These are phyloP conservation scores for Vesta saturnalis DNA, from an alignment of 2,888 invertebrate genomes.

Conservation along the genomic window DNA sequence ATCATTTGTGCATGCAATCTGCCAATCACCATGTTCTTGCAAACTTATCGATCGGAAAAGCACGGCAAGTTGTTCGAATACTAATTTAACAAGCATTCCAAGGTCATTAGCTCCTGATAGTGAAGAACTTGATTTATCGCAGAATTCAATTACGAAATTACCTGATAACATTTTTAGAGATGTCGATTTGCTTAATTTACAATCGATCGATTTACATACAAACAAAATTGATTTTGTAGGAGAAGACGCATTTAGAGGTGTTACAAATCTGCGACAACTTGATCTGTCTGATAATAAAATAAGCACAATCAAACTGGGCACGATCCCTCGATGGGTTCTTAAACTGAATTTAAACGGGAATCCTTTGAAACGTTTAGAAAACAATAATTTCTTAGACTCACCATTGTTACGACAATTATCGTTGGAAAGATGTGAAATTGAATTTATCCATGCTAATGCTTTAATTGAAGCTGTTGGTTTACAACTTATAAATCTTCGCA, in stretches of 20 bases:
- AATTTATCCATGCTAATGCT: constrained; percentile 8
- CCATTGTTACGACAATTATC: background rate
- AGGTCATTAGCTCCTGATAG: constrained; percentile 4
- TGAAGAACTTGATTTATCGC: constrained; percentile 11
- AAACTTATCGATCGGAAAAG: background rate
- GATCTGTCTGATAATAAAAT: constrained; percentile 15
- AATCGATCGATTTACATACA: background rate
- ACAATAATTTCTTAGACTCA: background rate
- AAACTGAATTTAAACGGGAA: constrained; percentile 1
- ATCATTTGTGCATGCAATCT: background rate
- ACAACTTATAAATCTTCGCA: background rate
- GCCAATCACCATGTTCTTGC: constrained; percentile 4
- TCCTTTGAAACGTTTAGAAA: constrained; percentile 1
- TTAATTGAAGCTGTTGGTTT: background rate
- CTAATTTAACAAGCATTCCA: background rate
- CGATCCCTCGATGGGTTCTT: constrained; percentile 15
- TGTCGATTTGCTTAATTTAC: constrained; percentile 2
- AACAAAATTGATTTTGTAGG: background rate
- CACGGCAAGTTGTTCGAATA: constrained; percentile 4
- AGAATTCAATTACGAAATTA: background rate
- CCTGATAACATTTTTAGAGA: background rate
- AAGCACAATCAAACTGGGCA: background rate
- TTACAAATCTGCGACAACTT: background rate
- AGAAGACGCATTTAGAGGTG: constrained; percentile 13
- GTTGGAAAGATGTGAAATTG: constrained; percentile 8